A percentile compares a stretch with the other conserved stretches of the same genome.
Evolutionary conservation across 1,140 invertebrate genomes (phyloP).

Genomic region (Lerema accius): DNA sequence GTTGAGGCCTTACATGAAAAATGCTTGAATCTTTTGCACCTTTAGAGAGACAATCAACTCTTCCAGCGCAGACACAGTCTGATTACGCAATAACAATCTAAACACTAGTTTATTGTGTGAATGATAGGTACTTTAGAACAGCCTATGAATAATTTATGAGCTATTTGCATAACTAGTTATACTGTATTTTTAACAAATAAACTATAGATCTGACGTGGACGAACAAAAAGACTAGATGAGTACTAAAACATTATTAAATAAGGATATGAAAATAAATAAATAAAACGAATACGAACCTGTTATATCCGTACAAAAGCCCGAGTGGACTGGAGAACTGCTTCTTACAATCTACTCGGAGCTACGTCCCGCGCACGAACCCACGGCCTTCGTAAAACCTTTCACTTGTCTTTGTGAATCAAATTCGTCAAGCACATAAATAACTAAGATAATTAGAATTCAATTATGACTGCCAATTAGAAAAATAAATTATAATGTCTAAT

Average conservation of each 20-base stretch:
- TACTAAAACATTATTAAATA: background rate
- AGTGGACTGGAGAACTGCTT: background rate
- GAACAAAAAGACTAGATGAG: background rate
- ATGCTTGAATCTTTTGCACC: too few relatives aligned
- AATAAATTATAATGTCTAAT: too few relatives aligned
- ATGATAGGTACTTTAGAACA: too few relatives aligned
- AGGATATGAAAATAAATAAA: background rate
- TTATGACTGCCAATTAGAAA: too few relatives aligned
- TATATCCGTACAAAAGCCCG: background rate
- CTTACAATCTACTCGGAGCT: background rate
- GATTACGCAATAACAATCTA: too few relatives aligned
- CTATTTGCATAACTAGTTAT: constrained; percentile 4
- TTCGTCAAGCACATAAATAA: background rate
- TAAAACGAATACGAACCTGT: constrained; percentile 1
- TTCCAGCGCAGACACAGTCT: too few relatives aligned
- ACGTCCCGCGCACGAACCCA: background rate
- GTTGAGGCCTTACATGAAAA: too few relatives aligned
- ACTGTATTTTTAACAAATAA: too few relatives aligned
- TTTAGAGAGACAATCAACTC: too few relatives aligned
- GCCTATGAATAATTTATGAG: constrained; percentile 1
- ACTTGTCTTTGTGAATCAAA: constrained; percentile 7
- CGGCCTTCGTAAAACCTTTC: constrained; percentile 22
- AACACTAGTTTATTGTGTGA: constrained; percentile 4
- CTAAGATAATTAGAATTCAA: too few relatives aligned
- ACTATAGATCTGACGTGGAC: too few relatives aligned